Evolutionary conservation across 1,140 invertebrate genomes (phyloP).

Genomic region (Drosophila sechellia): DNA sequence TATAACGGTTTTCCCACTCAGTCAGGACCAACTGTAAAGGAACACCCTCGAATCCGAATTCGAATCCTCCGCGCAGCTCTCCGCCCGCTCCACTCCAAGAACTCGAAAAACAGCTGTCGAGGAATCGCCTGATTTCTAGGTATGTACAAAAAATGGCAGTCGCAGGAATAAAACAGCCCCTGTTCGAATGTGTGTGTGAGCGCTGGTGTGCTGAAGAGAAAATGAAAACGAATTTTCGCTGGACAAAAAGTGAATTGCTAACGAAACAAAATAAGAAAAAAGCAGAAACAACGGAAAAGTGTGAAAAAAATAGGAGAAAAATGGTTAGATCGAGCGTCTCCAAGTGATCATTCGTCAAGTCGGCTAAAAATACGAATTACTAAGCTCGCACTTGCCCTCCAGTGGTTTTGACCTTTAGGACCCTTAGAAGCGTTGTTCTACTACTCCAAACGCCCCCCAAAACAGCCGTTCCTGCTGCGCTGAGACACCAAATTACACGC

Average conservation of each 20-base stretch:
- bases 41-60: slow-evolving; percentile 13
- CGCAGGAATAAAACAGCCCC: slow-evolving; percentile 25
- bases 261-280: not conserved
- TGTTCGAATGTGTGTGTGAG: not conserved
- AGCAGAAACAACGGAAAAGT: slow-evolving; percentile 11
- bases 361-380: slow-evolving; percentile 48
- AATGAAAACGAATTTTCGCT: slow-evolving; percentile 25
- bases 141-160: slow-evolving; percentile 64
- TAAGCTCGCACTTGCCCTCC: slow-evolving; percentile 16
- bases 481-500: slow-evolving; percentile 29
- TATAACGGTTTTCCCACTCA: slow-evolving; percentile 52
- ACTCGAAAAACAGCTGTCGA: slow-evolving; percentile 70
- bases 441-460: slow-evolving; percentile 5
- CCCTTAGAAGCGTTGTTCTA: slow-evolving; percentile 28
- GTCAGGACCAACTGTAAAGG: slow-evolving; percentile 70
- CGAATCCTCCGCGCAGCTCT: not conserved
- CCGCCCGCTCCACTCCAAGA: slow-evolving; percentile 21
- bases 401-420: slow-evolving; percentile 52
- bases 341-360: slow-evolving; percentile 17
- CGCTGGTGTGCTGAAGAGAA: not conserved
- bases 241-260: slow-evolving; percentile 9
- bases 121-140: slow-evolving; percentile 80
- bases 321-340: slow-evolving; percentile 8
- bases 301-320: slow-evolving; percentile 3
- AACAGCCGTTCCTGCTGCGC: not conserved